These are phyloP conservation scores for Idaea biselata DNA, from an alignment of 2,888 invertebrate species.

Conservation along the genomic window DNA sequence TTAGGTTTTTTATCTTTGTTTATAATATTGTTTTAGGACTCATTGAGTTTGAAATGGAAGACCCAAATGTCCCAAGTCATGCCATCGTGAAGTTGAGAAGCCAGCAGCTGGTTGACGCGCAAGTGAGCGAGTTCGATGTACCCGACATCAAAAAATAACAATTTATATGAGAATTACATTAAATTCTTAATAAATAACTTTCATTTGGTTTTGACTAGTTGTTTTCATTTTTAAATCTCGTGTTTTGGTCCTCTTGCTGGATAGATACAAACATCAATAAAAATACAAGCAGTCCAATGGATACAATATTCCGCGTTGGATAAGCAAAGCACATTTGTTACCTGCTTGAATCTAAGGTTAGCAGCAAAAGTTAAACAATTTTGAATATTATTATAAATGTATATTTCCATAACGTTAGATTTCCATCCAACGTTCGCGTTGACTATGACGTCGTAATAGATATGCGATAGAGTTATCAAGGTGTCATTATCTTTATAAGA, in stretches of 20 bases:
- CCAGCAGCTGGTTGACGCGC: conserved; percentile 75
- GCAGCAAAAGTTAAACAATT: no score
- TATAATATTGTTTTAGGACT: conserved; percentile 53
- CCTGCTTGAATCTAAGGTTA: no score
- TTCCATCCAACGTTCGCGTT: neutral
- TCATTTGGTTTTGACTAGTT: no score
- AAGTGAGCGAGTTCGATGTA: conserved; percentile 74
- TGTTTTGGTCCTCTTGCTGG: no score
- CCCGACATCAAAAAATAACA: conserved; percentile 50
- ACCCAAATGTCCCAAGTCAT: conserved; percentile 75
- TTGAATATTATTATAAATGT: no score
- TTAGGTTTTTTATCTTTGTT: no score
- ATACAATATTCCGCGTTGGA: no score
- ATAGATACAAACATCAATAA: no score
- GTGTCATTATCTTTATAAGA: neutral
- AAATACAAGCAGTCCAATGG: no score
- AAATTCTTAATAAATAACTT: neutral
- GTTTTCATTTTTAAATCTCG: no score
- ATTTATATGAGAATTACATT: neutral
- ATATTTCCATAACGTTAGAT: neutral
- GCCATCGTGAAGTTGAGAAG: conserved; percentile 75
- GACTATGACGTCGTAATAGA: neutral
- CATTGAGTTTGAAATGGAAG: conserved; percentile 77
- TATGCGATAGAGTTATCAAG: neutral
- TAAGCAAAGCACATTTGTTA: no score